A percentile compares a stretch with the other conserved stretches of the same genome.
These are phyloP conservation scores for Pyrochroa serraticornis DNA, from an alignment of 2,888 invertebrate genomes.

Conservation along the genomic window DNA sequence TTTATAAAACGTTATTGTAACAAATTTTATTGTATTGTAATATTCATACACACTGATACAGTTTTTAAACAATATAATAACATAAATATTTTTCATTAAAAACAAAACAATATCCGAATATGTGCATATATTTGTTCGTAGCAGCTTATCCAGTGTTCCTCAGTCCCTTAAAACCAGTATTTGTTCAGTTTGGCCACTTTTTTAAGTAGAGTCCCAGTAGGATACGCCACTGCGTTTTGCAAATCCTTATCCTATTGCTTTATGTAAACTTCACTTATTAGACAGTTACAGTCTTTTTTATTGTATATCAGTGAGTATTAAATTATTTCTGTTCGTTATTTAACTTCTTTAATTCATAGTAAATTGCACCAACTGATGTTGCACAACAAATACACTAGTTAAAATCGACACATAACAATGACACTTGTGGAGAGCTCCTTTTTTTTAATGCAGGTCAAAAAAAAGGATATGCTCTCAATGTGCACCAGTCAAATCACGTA, in stretches of 20 bases:
- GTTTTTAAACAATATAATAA: not conserved
- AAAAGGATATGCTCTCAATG: not conserved
- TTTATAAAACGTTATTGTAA: conserved; percentile 30
- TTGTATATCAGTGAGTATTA: conserved; percentile 36
- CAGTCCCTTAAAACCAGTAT: no score
- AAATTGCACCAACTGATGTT: not conserved
- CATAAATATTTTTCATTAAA: conserved; percentile 5
- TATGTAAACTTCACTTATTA: not conserved
- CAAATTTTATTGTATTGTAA: conserved; percentile 41
- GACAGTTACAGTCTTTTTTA: conserved; percentile 27
- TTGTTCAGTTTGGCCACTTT: not conserved
- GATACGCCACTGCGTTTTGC: no score
- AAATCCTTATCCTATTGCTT: conserved; percentile 2
- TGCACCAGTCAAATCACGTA: not conserved
- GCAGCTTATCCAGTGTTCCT: conserved; percentile 6
- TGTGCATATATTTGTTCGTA: conserved; percentile 17
- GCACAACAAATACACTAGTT: not conserved
- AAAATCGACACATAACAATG: no score
- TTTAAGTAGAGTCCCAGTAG: conserved; percentile 10
- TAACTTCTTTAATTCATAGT: not conserved
- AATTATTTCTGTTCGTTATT: conserved; percentile 9
- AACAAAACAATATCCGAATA: conserved; percentile 23
- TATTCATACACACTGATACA: conserved; percentile 41
- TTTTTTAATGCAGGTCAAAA: not conserved
- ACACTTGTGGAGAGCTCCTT: not conserved